Conservation (phyloP, 2,113 vertebrate genomes). For the Proteles cristata region DNA sequence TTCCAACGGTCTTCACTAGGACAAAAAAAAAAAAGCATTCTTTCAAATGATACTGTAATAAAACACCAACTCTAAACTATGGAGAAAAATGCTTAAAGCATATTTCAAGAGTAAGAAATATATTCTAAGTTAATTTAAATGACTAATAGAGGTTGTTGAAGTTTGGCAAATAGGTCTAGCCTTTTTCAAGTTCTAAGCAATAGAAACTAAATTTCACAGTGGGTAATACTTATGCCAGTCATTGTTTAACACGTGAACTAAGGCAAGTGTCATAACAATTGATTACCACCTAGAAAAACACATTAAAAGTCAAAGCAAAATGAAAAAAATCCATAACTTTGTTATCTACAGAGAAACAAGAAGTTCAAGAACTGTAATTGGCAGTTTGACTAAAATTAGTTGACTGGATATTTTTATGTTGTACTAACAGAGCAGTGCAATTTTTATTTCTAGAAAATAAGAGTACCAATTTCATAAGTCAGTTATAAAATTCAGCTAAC, state of each 20-base stretch:
- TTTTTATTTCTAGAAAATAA: conserved; percentile 22
- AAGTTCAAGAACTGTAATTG: neutral
- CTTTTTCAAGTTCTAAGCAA: conserved; percentile 14
- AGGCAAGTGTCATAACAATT: neutral
- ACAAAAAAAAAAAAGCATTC: neutral
- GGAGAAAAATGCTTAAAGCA: neutral
- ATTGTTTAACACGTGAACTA: neutral
- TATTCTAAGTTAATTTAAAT: neutral
- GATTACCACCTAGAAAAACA: neutral
- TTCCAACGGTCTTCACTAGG: neutral
- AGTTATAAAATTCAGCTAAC: neutral
- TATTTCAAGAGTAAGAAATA: neutral
- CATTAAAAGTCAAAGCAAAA: neutral
- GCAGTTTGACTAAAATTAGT: neutral
- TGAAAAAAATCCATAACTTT: neutral
- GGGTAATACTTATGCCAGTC: neutral
- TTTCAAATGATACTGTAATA: neutral
- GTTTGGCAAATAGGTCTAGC: neutral
- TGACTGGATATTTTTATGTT: neutral
- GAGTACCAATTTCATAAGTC: neutral
- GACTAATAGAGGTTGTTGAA: neutral
- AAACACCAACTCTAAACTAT: neutral
- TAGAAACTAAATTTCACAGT: neutral
- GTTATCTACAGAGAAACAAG: neutral
- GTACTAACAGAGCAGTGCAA: neutral